These are phyloP conservation scores for Chloroclysta siterata DNA, from an alignment of 2,888 invertebrate species.

Conservation along the genomic window DNA sequence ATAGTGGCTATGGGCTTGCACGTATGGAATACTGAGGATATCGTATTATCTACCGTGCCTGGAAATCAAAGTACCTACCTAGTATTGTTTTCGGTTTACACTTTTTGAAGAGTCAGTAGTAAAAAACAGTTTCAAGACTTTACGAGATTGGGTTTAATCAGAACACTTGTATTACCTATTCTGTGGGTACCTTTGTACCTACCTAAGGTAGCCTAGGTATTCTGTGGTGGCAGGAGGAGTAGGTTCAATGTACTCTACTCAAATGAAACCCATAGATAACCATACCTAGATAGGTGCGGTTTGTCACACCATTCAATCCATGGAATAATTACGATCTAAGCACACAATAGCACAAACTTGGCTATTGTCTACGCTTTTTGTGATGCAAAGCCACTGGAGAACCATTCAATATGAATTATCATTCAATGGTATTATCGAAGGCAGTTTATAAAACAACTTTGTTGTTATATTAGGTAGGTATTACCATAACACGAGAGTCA, in stretches of 20 bases:
- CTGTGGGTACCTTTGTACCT: no score
- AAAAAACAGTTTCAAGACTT: no score
- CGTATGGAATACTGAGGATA: no score
- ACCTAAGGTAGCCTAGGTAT: not conserved
- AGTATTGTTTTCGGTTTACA: no score
- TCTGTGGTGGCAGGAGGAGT: not conserved
- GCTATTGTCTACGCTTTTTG: constrained; percentile 49
- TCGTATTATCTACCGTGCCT: no score
- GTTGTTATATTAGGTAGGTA: not conserved
- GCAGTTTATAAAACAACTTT: not conserved
- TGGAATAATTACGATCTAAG: constrained; percentile 26
- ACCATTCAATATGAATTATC: constrained; percentile 23
- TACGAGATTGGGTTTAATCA: no score
- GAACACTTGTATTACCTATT: no score
- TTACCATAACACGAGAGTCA: no score
- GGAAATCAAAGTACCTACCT: no score
- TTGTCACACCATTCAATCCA: constrained; percentile 23
- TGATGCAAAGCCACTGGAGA: constrained; percentile 28
- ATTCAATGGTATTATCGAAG: constrained; percentile 11
- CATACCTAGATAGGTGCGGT: constrained; percentile 3
- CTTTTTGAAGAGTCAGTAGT: no score
- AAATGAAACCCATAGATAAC: constrained; percentile 1
- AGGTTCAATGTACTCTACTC: not conserved
- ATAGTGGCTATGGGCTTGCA: no score
- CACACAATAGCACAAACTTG: constrained; percentile 30